A percentile compares a stretch with the other conserved stretches of the same genome.
Conservation (phyloP, 2,797 vertebrate genomes). For the Rhinogobio ventralis region DNA sequence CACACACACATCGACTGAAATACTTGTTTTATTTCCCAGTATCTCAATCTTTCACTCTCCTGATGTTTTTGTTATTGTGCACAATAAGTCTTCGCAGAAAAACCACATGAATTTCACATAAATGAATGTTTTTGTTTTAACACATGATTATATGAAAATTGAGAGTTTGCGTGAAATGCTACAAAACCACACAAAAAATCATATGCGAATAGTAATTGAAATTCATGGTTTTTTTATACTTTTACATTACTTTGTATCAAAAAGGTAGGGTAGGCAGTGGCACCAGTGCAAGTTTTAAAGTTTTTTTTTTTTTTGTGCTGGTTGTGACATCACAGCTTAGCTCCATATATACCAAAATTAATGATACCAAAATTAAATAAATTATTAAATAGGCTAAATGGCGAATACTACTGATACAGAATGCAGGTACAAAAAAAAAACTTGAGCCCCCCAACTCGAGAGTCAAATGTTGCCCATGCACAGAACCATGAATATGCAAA, state of each 20-base stretch:
- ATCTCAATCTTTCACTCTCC: not conserved
- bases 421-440: no score
- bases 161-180: not conserved
- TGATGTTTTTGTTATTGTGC: conserved; percentile 3
- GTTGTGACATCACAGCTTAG: not conserved
- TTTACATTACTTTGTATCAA: not conserved
- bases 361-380: no score
- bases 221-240: not conserved
- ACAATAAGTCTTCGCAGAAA: not conserved
- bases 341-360: no score
- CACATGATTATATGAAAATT: not conserved
- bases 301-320: not conserved
- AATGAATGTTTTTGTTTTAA: conserved; percentile 5
- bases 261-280: not conserved
- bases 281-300: not conserved
- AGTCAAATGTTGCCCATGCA: no score
- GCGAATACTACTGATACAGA: no score
- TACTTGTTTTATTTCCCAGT: not conserved
- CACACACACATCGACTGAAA: conserved; percentile 6
- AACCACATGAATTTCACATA: conserved; percentile 8
- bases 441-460: no score
- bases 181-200: not conserved
- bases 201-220: not conserved
- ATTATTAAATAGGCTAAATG: no score
- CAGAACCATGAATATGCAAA: no score